These are phyloP conservation scores for Falco rusticolus DNA, from an alignment of 2,797 vertebrate species.

Conservation along the genomic window DNA sequence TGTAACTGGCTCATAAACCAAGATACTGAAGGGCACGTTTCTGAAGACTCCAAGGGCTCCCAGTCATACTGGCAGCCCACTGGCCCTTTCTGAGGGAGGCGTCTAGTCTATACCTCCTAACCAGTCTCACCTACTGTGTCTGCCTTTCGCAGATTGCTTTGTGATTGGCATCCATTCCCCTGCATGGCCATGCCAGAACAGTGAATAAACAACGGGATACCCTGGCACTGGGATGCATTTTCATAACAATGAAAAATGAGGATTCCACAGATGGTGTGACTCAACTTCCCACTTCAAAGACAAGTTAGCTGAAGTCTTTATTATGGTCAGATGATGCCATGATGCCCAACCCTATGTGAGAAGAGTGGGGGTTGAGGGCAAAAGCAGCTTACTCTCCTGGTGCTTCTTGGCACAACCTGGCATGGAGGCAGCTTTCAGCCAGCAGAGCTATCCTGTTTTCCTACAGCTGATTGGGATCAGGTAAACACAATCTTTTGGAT, in stretches of 20 bases:
- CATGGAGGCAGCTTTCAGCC: not conserved
- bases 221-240: slow-evolving; percentile 61
- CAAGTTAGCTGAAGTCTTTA: slow-evolving; percentile 40
- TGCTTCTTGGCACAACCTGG: not conserved
- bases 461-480: slow-evolving; percentile 28
- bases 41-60: not conserved
- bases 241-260: slow-evolving; percentile 70
- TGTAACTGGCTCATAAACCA: not conserved
- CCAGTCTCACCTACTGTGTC: slow-evolving; percentile 52
- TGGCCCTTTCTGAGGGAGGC: not conserved
- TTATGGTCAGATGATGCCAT: not conserved
- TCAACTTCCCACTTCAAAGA: slow-evolving; percentile 72
- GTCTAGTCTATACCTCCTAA: slow-evolving; percentile 28
- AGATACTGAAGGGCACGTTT: not conserved
- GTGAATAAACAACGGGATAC: slow-evolving; percentile 67
- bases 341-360: not conserved
- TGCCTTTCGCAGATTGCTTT: slow-evolving; percentile 44
- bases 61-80: not conserved
- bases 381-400: not conserved
- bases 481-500: not conserved
- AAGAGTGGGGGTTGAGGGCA: not conserved
- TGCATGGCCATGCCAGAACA: slow-evolving; percentile 28
- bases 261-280: slow-evolving; percentile 71
- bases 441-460: slow-evolving; percentile 6
- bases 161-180: slow-evolving; percentile 42